phyloP scores from a whole-genome alignment of 2,797 vertebrate species.

The Chrysocyon brachyurus region DNA sequence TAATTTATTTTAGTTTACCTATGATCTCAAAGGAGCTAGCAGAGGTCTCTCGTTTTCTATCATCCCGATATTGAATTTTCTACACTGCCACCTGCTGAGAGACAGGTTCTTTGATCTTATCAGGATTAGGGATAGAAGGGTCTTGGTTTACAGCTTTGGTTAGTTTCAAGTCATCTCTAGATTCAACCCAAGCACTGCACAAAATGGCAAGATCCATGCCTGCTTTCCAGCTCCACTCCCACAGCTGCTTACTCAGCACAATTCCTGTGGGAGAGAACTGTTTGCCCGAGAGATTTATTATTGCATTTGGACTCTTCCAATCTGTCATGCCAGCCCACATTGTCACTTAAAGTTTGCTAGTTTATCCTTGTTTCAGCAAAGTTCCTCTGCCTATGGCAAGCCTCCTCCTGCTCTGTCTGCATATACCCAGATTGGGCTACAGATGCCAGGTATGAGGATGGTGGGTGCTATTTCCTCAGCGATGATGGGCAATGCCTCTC shows the following conservation, averaged over 20 bases:
- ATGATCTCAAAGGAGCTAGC: neutral
- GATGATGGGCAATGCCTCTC: neutral
- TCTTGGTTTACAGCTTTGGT: neutral
- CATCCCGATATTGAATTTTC: neutral
- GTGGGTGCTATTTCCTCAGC: neutral
- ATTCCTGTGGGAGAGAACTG: neutral
- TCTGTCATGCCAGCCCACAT: constrained; percentile 61
- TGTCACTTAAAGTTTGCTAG: constrained; percentile 27
- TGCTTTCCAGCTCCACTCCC: neutral
- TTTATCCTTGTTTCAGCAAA: constrained; percentile 16
- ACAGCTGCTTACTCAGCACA: constrained; percentile 34
- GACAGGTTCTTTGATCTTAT: neutral
- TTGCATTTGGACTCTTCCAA: constrained; percentile 56
- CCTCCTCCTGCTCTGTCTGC: neutral
- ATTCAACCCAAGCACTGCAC: neutral
- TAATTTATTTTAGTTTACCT: constrained; percentile 8
- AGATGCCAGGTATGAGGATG: neutral
- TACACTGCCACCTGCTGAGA: neutral
- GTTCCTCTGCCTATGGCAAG: neutral
- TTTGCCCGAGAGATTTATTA: constrained; percentile 31
- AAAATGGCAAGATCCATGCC: neutral
- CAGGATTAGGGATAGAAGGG: neutral
- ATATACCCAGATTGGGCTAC: neutral
- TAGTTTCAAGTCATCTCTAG: neutral
- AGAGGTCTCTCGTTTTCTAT: neutral